Evolutionary conservation across 2,888 invertebrate genomes (phyloP).

Genomic region (Drymonia ruficornis): DNA sequence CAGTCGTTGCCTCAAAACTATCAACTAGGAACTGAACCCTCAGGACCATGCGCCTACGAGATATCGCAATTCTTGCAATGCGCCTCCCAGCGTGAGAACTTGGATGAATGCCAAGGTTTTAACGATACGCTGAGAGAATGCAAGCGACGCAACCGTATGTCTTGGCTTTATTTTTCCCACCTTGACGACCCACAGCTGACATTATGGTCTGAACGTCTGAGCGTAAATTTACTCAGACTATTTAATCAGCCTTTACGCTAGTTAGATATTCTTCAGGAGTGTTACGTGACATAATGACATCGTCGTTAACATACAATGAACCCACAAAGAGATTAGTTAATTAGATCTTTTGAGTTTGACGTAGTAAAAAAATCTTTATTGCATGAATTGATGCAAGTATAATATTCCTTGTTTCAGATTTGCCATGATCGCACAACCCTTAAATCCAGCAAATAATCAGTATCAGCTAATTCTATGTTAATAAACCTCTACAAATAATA

Average conservation of each 20-base stretch:
- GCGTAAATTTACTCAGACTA: no score
- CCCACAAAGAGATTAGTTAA: no score
- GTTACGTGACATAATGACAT: no score
- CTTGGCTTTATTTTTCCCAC: no score
- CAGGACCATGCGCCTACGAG: conserved; percentile 95
- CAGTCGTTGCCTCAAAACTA: conserved; percentile 64
- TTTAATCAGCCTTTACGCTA: no score
- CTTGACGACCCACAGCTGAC: no score
- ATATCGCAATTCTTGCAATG: conserved; percentile 97
- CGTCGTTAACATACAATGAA: no score
- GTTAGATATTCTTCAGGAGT: no score
- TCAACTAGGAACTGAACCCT: conserved; percentile 75
- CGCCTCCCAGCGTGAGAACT: conserved; percentile 91
- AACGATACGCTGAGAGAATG: conserved; percentile 98
- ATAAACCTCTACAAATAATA: conserved; percentile 27
- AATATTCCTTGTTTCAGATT: conserved; percentile 36
- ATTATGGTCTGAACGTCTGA: no score
- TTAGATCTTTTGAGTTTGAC: no score
- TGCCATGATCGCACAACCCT: conserved; percentile 29
- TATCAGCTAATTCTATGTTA: conserved; percentile 8
- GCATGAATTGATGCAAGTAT: background rate
- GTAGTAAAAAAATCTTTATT: no score
- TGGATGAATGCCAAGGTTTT: conserved; percentile 96
- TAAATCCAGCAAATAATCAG: background rate
- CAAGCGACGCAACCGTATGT: conserved; percentile 90